phyloP scores from a whole-genome alignment of 2,888 invertebrate genomes.

The Cataglyphis cursor region DNA sequence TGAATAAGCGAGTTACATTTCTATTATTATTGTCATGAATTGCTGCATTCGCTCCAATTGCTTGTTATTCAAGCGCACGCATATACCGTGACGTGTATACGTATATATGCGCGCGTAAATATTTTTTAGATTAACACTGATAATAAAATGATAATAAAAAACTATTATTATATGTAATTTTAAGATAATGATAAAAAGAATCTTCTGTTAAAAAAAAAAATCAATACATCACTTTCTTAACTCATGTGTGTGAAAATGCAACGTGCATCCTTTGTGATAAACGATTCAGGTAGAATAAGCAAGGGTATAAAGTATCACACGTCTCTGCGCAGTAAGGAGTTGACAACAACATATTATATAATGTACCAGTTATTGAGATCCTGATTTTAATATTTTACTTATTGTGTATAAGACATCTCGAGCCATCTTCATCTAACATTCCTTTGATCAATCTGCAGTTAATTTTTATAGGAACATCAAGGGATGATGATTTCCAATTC shows the following conservation, averaged over 20 bases:
- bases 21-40: background rate
- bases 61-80: background rate
- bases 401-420: background rate
- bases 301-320: conserved; percentile 1
- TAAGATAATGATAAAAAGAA: background rate
- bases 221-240: background rate
- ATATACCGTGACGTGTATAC: background rate
- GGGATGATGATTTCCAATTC: background rate
- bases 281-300: background rate
- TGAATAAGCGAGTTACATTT: background rate
- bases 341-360: conserved; percentile 22
- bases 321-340: background rate
- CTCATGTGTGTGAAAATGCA: background rate
- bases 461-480: background rate
- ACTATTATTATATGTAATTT: background rate
- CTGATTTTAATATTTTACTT: conserved; percentile 19
- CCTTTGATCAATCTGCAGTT: background rate
- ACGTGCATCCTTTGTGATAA: background rate
- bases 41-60: background rate
- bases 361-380: conserved; percentile 33
- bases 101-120: background rate
- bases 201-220: background rate
- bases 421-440: background rate
- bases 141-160: background rate
- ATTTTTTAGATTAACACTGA: background rate